Conservation (phyloP, 2,113 vertebrate genomes). For the Amia ocellicauda region DNA sequence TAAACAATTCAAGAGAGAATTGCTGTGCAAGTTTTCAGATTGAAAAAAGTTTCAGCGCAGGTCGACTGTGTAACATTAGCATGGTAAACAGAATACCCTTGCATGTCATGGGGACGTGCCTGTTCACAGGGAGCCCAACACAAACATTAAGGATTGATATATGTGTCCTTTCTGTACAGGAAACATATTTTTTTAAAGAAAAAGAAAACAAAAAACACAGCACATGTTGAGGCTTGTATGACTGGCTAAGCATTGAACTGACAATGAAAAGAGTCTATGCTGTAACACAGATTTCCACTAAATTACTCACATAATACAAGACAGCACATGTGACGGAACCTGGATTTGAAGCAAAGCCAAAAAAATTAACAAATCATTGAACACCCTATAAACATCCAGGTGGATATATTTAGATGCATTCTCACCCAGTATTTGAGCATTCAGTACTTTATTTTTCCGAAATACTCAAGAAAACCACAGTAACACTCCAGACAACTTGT, state of each 20-base stretch:
- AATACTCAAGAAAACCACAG: constrained; percentile 26
- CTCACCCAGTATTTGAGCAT: constrained; percentile 30
- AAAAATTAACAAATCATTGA: not conserved
- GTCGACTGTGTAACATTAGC: not conserved
- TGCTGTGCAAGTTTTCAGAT: no score
- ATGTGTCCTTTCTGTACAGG: no score
- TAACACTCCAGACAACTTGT: not conserved
- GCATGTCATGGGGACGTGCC: not conserved
- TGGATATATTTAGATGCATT: constrained; percentile 39
- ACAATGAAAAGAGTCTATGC: no score
- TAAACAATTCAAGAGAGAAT: not conserved
- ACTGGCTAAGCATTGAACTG: no score
- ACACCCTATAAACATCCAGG: not conserved
- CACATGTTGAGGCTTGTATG: no score
- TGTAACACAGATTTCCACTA: not conserved
- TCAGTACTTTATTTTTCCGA: constrained; percentile 37
- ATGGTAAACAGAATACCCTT: not conserved
- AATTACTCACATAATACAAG: constrained; percentile 9
- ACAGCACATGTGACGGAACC: constrained; percentile 3
- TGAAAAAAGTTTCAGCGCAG: no score
- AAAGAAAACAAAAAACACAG: no score
- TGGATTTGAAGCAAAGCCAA: constrained; percentile 15
- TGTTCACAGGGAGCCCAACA: no score
- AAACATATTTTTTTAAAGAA: no score
- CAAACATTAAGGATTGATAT: no score